A percentile compares a stretch with the other conserved stretches of the same genome.
phyloP scores from a whole-genome alignment of 1,140 invertebrate genomes.

The Lanistes nyassanus region DNA sequence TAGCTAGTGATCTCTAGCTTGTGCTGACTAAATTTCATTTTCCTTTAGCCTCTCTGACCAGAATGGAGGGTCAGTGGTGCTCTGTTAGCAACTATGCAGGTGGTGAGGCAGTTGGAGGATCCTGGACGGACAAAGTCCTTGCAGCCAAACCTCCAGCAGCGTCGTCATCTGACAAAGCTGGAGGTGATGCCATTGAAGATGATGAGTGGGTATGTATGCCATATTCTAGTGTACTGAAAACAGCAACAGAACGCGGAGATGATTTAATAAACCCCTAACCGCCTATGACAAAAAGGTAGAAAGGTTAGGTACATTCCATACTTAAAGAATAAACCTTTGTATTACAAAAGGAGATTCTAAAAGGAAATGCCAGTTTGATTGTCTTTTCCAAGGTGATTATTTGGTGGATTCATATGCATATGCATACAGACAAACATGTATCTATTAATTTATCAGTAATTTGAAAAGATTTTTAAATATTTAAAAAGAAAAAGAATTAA shows the following conservation, averaged over 20 bases:
- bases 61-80: slow-evolving; percentile 33
- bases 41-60: slow-evolving; percentile 22
- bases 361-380: too few species aligned
- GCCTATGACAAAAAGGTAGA: too few species aligned
- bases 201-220: slow-evolving; percentile 54
- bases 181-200: slow-evolving; percentile 42
- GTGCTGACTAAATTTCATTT: too few species aligned
- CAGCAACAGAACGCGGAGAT: not conserved
- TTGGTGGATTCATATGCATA: too few species aligned
- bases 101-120: slow-evolving; percentile 47
- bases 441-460: not conserved
- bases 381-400: too few species aligned
- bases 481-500: not conserved
- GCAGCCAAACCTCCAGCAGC: slow-evolving; percentile 37
- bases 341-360: too few species aligned
- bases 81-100: slow-evolving; percentile 51
- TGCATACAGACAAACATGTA: not conserved
- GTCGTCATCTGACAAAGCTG: slow-evolving; percentile 16
- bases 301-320: not conserved
- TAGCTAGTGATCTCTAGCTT: too few species aligned
- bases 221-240: not conserved
- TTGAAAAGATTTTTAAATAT: not conserved
- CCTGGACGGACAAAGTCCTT: slow-evolving; percentile 62
- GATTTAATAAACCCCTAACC: not conserved
- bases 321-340: too few species aligned